Conservation (phyloP, 2,113 vertebrate species). For the Pantherophis guttatus region DNA sequence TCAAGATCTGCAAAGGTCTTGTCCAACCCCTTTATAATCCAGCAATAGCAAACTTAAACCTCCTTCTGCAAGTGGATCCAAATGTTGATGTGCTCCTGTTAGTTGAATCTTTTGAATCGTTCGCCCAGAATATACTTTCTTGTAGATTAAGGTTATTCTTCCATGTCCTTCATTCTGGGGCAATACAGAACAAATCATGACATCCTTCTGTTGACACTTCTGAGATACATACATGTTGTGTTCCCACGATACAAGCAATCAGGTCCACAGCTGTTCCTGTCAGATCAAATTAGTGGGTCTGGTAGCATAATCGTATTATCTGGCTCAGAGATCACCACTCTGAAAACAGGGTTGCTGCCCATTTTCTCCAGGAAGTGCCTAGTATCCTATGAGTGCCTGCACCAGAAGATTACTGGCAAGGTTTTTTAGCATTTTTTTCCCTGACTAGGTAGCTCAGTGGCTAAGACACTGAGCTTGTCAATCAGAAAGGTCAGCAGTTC, state of each 20-base stretch:
- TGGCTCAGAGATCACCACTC: background rate
- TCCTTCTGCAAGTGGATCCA: background rate
- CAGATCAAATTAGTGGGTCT: background rate
- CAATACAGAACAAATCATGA: background rate
- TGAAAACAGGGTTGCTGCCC: background rate
- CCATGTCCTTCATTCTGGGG: background rate
- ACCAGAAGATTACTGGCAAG: background rate
- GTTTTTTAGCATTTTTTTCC: background rate
- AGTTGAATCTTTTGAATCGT: background rate
- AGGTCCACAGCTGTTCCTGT: background rate
- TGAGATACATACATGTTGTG: background rate
- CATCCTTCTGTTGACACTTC: background rate
- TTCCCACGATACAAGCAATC: background rate
- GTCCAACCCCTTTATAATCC: background rate
- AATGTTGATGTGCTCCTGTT: background rate
- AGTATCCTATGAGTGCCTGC: background rate
- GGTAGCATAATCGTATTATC: background rate
- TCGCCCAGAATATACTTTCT: background rate
- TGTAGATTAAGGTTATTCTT: background rate
- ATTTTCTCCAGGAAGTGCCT: background rate
- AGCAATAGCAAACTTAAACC: background rate
- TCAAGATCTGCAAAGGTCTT: background rate
- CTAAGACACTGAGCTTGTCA: too few species aligned
- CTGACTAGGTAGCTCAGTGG: too few species aligned
- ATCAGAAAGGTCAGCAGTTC: too few species aligned